These are phyloP conservation scores for Syngnathus scovelli DNA, from an alignment of 2,113 vertebrate genomes.

Conservation along the genomic window DNA sequence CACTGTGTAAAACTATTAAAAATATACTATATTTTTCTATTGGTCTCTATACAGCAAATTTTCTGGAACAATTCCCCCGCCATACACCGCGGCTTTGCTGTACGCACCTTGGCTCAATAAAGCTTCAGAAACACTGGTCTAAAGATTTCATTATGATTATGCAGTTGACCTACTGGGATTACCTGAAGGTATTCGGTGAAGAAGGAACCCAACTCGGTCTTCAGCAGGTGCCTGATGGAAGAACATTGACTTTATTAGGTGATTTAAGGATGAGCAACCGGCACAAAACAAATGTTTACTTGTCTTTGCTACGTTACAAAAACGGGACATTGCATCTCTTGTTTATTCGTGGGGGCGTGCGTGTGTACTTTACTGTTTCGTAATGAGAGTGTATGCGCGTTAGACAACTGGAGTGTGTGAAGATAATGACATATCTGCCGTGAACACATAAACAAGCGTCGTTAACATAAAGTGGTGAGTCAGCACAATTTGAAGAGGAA, in stretches of 20 bases:
- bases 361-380: constrained; percentile 24
- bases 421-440: constrained; percentile 59
- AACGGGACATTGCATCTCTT: constrained; percentile 8
- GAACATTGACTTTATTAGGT: background rate
- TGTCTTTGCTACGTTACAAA: background rate
- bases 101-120: background rate
- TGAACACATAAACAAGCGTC: constrained; percentile 45
- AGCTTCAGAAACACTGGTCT: background rate
- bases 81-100: too few species aligned
- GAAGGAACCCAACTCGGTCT: constrained; percentile 95
- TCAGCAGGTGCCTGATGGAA: constrained; percentile 82
- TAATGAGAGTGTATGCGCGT: constrained; percentile 25
- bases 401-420: constrained; percentile 37
- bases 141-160: background rate
- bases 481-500: constrained; percentile 4
- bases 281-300: background rate
- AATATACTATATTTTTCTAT: too few species aligned
- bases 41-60: too few species aligned
- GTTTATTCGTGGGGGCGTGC: constrained; percentile 1
- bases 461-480: constrained; percentile 29
- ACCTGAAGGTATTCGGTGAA: constrained; percentile 91
- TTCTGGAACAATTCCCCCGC: too few species aligned
- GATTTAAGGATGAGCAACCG: background rate
- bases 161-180: constrained; percentile 1
- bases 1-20: too few species aligned